phyloP scores from a whole-genome alignment of 2,113 vertebrate genomes.

The Butorides virescens region DNA sequence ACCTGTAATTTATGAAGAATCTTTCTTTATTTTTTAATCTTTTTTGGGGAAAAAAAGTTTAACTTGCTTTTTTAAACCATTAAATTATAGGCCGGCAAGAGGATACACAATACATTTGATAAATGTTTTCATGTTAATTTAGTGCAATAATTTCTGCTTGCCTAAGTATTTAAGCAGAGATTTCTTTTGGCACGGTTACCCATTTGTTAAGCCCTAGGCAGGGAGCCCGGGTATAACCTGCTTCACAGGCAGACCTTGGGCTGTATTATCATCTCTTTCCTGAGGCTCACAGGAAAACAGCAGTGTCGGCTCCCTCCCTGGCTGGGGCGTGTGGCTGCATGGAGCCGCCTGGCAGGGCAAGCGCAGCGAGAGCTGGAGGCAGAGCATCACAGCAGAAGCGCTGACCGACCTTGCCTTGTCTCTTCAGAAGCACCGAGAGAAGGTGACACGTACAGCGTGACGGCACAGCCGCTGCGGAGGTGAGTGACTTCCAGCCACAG shows the following conservation, averaged over 20 bases:
- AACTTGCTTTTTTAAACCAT: constrained; percentile 34
- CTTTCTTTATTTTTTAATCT: constrained; percentile 19
- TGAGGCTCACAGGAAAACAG: neutral
- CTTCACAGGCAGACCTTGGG: neutral
- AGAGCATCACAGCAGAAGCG: neutral
- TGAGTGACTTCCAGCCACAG: neutral
- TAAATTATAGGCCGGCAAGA: constrained; percentile 25
- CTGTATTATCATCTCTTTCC: neutral
- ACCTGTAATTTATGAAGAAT: constrained; percentile 23
- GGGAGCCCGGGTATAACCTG: neutral
- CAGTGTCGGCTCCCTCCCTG: neutral
- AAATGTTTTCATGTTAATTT: constrained; percentile 5
- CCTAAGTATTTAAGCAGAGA: neutral
- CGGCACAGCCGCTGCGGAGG: neutral
- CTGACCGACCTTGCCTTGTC: rapidly evolving
- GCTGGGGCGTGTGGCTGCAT: neutral
- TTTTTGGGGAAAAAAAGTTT: neutral
- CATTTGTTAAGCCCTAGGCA: neutral
- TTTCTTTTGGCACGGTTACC: neutral
- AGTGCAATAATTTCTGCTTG: constrained; percentile 30
- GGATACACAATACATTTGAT: constrained; percentile 29
- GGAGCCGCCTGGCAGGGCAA: neutral
- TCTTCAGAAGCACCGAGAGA: neutral
- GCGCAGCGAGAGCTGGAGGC: neutral
- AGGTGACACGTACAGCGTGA: rapidly evolving